Base-by-base conservation (phyloP, 2,888 invertebrate species). In the Prenolepis imparis region DNA sequence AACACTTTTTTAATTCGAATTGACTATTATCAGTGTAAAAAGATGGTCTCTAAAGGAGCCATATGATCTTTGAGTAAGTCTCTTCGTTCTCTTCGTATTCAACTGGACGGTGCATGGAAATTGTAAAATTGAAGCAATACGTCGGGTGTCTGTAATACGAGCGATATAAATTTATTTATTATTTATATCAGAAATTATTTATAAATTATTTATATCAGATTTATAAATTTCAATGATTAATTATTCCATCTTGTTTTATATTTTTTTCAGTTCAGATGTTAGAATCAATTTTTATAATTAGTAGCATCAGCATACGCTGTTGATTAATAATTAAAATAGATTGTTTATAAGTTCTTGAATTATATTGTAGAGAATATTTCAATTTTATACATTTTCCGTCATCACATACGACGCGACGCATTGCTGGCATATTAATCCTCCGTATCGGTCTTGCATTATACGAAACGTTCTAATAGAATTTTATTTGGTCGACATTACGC, bases 81-180 rank as follows among this genome's bases (percentile, higher is more conserved):
- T 55, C 36, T 57, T 41, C 21, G 32, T 78, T 78, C 57, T 80
- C 36, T 32, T 78, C 55, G 36, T 72, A 66, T n/a, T 85, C 82
- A 78, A 84, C 78, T 86, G 82, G 84, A 87, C 87, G 87, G 87
- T 84, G 87, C 72, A 63, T 73, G 83, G 67, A 75, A 77, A 52
- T 68, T 72, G 28, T 72, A 72, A 72, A 80, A 59, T n/a, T 44
- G 59, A 12, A 59, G 72, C 39, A 70, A 78, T 57, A 39, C 32
- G 59, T 59, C 77, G 68, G 67, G 55, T 39, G 52, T 52, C 12
- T 61, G 68, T 5, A n/a, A 55, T 67, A 52, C 36, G 48, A 52
- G 48, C 28, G 18, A 52, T 39, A 12, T 36, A 36, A 36, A 36
- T 36, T 36, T 36, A 36, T 36, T 36, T 36, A 36, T 36, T 36